Percentiles rank a stretch among this genome's conserved stretches.
Conservation (phyloP, 2,888 invertebrate genomes). For the Clostera curtula region DNA sequence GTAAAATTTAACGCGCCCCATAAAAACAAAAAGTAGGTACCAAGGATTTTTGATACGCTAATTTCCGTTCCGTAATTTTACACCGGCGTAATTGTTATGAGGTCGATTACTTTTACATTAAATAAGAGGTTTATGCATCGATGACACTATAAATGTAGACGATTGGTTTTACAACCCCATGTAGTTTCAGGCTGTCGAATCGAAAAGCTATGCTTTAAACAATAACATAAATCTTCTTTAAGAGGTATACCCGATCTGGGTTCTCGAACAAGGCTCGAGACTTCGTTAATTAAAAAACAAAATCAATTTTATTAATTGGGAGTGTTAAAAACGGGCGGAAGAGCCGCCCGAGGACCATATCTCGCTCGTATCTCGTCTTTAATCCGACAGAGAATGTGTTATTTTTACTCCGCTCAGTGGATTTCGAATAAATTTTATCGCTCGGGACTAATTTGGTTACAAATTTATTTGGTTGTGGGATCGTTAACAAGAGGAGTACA, state of each 20-base stretch:
- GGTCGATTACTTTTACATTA: constrained; percentile 44
- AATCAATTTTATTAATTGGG: constrained; percentile 76
- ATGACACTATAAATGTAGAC: constrained; percentile 47
- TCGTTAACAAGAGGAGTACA: constrained; percentile 71
- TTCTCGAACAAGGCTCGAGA: constrained; percentile 56
- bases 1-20: constrained; percentile 6
- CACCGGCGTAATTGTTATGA: constrained; percentile 36
- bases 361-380: constrained; percentile 71
- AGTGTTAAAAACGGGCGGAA: constrained; percentile 74
- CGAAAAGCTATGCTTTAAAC: constrained; percentile 59
- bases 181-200: constrained; percentile 39
- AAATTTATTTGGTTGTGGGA: constrained; percentile 72
- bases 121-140: constrained; percentile 45
- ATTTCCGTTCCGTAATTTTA: constrained; percentile 40
- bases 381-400: constrained; percentile 74
- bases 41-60: constrained; percentile 32
- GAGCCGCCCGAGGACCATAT: constrained; percentile 59
- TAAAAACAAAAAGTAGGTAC: constrained; percentile 10
- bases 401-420: constrained; percentile 72
- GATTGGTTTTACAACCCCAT: constrained; percentile 39
- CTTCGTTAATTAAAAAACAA: constrained; percentile 74
- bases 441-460: constrained; percentile 74
- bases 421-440: constrained; percentile 75
- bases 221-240: constrained; percentile 71
- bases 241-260: constrained; percentile 62